Percentiles rank a stretch among this genome's conserved stretches.
Evolutionary conservation across 2,888 invertebrate species (phyloP).

Genomic region (Apodemia mormo): DNA sequence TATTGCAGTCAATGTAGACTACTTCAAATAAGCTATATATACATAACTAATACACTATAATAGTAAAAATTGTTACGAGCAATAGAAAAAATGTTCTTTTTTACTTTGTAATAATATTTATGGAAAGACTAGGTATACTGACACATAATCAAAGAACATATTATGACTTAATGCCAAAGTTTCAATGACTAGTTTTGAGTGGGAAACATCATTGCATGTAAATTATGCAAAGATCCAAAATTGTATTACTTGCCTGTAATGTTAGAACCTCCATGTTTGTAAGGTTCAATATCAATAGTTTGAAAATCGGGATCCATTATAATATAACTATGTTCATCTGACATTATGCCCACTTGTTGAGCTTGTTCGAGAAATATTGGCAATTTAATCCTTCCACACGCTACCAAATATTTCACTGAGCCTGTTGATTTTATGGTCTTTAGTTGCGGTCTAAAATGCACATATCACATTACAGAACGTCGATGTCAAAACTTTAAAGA

Average conservation of each 20-base stretch:
- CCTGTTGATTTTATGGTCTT: slow-evolving; percentile 86
- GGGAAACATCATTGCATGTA: too few species aligned
- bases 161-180: too few species aligned
- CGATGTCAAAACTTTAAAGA: not conserved
- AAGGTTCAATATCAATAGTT: slow-evolving; percentile 89
- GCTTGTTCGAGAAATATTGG: slow-evolving; percentile 81
- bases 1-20: too few species aligned
- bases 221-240: not conserved
- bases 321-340: slow-evolving; percentile 88
- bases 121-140: too few species aligned
- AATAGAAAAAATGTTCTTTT: too few species aligned
- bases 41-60: too few species aligned
- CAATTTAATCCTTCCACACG: slow-evolving; percentile 83
- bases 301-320: slow-evolving; percentile 92
- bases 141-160: too few species aligned
- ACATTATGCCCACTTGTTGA: slow-evolving; percentile 93
- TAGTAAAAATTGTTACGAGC: too few species aligned
- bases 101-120: too few species aligned
- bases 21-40: too few species aligned
- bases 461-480: too few species aligned
- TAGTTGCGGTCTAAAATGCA: slow-evolving; percentile 81
- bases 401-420: slow-evolving; percentile 87
- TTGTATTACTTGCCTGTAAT: slow-evolving; percentile 83
- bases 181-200: too few species aligned
- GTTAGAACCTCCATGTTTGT: slow-evolving; percentile 90